Evolutionary conservation across 64 coral and sea anemone genomes (phyloP).

Genomic region (Stichodactyla mertensii): DNA sequence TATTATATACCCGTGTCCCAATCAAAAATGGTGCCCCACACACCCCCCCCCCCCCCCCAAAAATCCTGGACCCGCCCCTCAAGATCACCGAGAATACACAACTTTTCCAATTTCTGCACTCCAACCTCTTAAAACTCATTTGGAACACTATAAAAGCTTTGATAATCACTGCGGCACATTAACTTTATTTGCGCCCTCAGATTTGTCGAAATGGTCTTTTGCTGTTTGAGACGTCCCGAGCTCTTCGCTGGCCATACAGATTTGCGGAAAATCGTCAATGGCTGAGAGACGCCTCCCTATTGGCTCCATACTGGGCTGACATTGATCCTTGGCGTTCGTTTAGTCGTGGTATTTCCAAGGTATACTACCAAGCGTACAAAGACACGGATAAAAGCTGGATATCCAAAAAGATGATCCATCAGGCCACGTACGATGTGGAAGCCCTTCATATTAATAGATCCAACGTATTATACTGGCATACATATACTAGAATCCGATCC

Average conservation of each 20-base stretch:
- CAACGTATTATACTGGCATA: background rate
- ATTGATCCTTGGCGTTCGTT: background rate
- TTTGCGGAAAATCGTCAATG: background rate
- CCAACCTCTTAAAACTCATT: background rate
- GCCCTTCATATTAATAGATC: background rate
- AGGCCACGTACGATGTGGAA: background rate
- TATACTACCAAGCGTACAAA: background rate
- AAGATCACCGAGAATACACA: no score
- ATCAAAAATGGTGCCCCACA: no score
- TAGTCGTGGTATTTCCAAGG: background rate
- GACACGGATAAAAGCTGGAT: background rate
- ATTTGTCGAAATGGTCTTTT: constrained; percentile 2
- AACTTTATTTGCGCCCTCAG: background rate
- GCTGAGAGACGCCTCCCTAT: background rate
- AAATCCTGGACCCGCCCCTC: no score
- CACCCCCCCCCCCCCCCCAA: no score
- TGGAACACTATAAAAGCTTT: background rate
- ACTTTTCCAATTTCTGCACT: no score
- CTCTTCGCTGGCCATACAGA: background rate
- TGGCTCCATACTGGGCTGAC: background rate
- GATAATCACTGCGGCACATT: background rate
- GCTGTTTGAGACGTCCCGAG: background rate
- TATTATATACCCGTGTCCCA: no score
- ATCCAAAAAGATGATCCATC: background rate
- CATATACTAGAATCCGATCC: background rate